Percentiles rank a stretch among this genome's conserved stretches.
phyloP scores from a whole-genome alignment of 2,888 invertebrate species.

The Achlya flavicornis region DNA sequence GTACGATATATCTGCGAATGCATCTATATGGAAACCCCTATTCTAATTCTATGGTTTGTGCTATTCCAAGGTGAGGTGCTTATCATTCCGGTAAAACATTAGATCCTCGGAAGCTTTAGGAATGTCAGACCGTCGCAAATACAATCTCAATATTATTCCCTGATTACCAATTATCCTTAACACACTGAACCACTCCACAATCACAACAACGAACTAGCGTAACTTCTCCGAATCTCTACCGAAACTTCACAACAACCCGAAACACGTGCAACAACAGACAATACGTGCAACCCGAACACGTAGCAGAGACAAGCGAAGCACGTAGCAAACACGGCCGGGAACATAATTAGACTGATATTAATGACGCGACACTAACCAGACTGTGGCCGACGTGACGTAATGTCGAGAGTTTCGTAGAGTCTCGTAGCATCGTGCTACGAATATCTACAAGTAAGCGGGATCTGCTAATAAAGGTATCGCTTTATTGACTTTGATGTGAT shows the following conservation, averaged over 20 bases:
- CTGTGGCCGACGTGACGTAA: neutral
- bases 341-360: constrained; percentile 33
- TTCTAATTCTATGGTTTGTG: too few relatives aligned
- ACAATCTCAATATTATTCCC: neutral
- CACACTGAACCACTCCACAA: neutral
- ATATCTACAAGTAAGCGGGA: neutral
- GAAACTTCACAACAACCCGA: constrained; percentile 2
- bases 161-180: neutral
- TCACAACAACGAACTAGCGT: neutral
- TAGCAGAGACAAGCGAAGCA: constrained; percentile 19
- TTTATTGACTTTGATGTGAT: too few relatives aligned
- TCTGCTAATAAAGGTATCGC: too few relatives aligned
- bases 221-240: neutral
- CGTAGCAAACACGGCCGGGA: constrained; percentile 24
- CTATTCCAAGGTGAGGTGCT: too few relatives aligned
- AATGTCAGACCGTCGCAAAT: too few relatives aligned
- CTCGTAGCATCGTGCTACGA: neutral
- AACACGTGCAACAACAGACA: neutral
- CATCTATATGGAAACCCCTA: too few relatives aligned
- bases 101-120: too few relatives aligned
- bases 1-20: too few relatives aligned
- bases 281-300: neutral
- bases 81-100: too few relatives aligned
- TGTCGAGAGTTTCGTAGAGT: neutral
- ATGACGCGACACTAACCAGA: constrained; percentile 19